phyloP scores from a whole-genome alignment of 2,797 vertebrate genomes.

The Gadopsis marmoratus region DNA sequence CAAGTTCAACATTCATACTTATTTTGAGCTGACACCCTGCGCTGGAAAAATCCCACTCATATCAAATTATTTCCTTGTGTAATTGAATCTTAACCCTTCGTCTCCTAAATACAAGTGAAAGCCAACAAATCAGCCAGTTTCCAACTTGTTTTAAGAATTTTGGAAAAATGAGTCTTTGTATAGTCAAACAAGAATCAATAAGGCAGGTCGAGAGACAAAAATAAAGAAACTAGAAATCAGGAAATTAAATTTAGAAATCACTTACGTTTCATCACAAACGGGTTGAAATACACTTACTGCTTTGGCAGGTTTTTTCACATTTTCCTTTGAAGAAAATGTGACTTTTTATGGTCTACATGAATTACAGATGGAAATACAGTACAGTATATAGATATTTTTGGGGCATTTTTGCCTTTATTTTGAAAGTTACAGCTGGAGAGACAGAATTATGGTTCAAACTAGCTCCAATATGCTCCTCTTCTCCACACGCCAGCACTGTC shows the following conservation, averaged over 20 bases:
- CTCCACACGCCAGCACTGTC: neutral
- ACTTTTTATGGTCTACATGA: neutral
- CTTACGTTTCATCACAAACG: neutral
- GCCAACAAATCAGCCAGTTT: neutral
- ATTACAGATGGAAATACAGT: too few relatives aligned
- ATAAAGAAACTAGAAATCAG: neutral
- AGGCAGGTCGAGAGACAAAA: neutral
- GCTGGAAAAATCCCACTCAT: neutral
- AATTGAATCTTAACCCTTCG: neutral
- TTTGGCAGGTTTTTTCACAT: neutral
- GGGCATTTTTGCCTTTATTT: too few relatives aligned
- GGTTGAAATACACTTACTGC: neutral
- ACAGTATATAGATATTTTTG: too few relatives aligned
- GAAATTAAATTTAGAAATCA: neutral
- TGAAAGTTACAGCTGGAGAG: too few relatives aligned
- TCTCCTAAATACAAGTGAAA: neutral
- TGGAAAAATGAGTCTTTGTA: too few relatives aligned
- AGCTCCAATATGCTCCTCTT: neutral
- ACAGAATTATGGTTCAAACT: neutral
- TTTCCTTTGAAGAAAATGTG: neutral
- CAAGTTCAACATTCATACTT: neutral
- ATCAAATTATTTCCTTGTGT: neutral
- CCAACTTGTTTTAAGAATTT: neutral
- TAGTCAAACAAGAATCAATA: neutral
- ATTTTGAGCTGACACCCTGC: neutral